Percentiles rank a stretch among this genome's conserved stretches.
Evolutionary conservation across 2,113 vertebrate genomes (phyloP).

Genomic region (Nyctereutes procyonoides): DNA sequence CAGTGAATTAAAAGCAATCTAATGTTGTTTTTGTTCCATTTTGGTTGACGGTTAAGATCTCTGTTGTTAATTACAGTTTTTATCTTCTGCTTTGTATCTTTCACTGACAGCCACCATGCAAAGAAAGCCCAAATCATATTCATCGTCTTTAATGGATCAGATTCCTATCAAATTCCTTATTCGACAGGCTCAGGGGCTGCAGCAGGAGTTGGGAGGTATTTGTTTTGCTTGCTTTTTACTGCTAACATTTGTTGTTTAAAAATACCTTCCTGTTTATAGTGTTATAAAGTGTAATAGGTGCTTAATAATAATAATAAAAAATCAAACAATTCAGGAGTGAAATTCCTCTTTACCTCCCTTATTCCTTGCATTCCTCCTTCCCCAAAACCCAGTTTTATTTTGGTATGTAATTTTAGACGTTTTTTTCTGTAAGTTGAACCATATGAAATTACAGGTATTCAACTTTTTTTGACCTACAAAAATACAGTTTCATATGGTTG

Average conservation of each 20-base stretch:
- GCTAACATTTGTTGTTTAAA: constrained; percentile 23
- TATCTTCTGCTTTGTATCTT: constrained; percentile 29
- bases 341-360: background rate
- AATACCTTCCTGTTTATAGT: background rate
- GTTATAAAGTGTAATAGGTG: background rate
- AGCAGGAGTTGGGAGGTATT: constrained; percentile 97
- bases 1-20: constrained; percentile 54
- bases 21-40: constrained; percentile 55
- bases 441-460: constrained; percentile 10
- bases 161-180: constrained; percentile 99
- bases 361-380: background rate
- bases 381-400: constrained; percentile 3
- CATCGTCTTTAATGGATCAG: constrained; percentile 97
- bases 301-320: constrained; percentile 24
- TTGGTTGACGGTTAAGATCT: constrained; percentile 53
- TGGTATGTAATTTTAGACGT: constrained; percentile 19
- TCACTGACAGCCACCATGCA: constrained; percentile 93
- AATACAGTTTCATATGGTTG: constrained; percentile 21
- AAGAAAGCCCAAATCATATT: constrained; percentile 97
- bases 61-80: constrained; percentile 20
- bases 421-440: background rate
- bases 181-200: constrained; percentile 96
- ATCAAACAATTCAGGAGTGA: background rate
- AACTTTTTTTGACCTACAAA: constrained; percentile 39
- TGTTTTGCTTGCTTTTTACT: constrained; percentile 12